These are phyloP conservation scores for Bombus affinis DNA, from an alignment of 1,140 invertebrate species.

Conservation along the genomic window DNA sequence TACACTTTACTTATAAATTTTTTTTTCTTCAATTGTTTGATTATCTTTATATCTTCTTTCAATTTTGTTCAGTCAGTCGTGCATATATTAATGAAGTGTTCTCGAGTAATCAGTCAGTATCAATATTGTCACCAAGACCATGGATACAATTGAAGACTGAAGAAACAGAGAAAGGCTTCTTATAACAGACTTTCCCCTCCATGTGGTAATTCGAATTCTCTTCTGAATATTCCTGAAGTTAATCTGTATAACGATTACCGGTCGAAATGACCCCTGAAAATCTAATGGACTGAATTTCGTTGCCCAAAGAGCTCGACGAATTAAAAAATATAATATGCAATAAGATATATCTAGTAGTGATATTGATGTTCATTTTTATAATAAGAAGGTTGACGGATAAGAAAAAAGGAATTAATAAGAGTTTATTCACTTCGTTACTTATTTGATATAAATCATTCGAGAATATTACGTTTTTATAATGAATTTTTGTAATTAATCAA, in stretches of 20 bases:
- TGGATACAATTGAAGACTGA: conserved; percentile 32
- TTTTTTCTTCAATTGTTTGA: background rate
- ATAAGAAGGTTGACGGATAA: background rate
- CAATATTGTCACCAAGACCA: background rate
- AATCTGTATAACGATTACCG: conserved; percentile 54
- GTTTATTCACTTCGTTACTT: background rate
- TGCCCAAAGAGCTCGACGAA: background rate
- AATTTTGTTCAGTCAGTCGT: background rate
- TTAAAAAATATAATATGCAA: background rate
- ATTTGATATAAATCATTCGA: background rate
- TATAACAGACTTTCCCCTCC: conserved; percentile 71
- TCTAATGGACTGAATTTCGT: background rate
- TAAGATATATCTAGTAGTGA: background rate
- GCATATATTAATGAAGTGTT: background rate
- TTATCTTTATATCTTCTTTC: background rate
- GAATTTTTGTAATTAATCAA: background rate
- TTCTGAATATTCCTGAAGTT: conserved; percentile 61
- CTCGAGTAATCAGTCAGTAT: background rate
- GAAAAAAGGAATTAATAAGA: background rate
- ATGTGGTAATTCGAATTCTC: background rate
- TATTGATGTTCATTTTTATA: background rate
- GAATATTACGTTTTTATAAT: background rate
- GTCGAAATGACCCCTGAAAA: conserved; percentile 4
- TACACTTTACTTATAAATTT: background rate
- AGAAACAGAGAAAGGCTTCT: conserved; percentile 46